A percentile compares a stretch with the other conserved stretches of the same genome.
Conservation (phyloP, 1,140 invertebrate genomes). For the Bathynomus jamesi region DNA sequence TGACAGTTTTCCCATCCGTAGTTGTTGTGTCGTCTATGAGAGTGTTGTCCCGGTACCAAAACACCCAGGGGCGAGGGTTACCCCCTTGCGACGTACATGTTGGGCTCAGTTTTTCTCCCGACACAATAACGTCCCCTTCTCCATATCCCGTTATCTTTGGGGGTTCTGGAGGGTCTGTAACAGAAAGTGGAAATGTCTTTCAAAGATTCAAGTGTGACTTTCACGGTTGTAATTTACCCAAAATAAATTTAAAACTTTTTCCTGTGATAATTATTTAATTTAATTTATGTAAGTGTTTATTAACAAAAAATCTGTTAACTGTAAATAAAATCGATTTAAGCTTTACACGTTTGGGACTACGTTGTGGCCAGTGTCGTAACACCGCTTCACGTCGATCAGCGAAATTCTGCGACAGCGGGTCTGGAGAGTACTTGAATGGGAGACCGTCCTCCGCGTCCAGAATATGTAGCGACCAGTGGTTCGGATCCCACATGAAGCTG, state of each 20-base stretch:
- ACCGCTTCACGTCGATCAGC: too few species aligned
- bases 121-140: background rate
- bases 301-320: background rate
- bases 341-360: too few species aligned
- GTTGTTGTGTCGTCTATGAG: background rate
- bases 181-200: background rate
- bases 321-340: background rate
- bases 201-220: background rate
- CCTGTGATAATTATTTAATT: background rate
- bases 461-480: too few species aligned
- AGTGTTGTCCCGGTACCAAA: background rate
- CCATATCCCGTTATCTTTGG: background rate
- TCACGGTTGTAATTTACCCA: background rate
- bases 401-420: too few species aligned
- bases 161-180: background rate
- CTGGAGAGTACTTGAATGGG: too few species aligned
- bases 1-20: background rate
- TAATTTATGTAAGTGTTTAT: background rate
- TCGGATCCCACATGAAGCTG: too few species aligned
- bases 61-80: constrained; percentile 1
- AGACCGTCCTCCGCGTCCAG: too few species aligned
- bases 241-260: background rate
- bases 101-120: background rate
- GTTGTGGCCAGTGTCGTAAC: too few species aligned
- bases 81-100: background rate